Evolutionary conservation across 2,113 vertebrate species (phyloP).

Genomic region (Boulengeromyrus knoepffleri): DNA sequence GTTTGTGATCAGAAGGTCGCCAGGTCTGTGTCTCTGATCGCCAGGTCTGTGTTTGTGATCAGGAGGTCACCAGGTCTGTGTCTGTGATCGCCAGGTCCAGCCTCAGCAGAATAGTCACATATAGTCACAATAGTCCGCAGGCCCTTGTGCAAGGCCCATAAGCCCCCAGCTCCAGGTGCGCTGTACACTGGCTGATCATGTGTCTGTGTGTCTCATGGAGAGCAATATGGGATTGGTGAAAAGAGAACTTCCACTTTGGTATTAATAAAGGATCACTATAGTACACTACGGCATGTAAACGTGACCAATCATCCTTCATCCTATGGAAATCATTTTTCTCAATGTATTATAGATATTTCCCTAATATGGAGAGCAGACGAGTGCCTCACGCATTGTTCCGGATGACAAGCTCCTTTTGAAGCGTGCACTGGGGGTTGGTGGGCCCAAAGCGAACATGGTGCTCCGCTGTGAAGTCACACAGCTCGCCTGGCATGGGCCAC

Average conservation of each 20-base stretch:
- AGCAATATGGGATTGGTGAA: background rate
- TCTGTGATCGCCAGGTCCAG: background rate
- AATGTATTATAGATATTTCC: background rate
- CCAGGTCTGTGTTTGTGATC: background rate
- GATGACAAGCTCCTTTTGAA: slow-evolving; percentile 64
- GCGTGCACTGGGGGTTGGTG: slow-evolving; percentile 58
- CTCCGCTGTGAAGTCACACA: slow-evolving; percentile 65
- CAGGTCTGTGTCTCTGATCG: background rate
- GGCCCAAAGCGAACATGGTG: slow-evolving; percentile 70
- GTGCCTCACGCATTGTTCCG: slow-evolving; percentile 71
- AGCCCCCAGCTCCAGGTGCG: background rate
- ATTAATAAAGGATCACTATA: background rate
- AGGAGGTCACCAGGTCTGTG: background rate
- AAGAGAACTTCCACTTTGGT: background rate
- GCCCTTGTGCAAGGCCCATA: background rate
- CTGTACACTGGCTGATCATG: background rate
- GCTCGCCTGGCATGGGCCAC: slow-evolving; percentile 52
- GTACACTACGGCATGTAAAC: background rate
- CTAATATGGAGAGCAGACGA: background rate
- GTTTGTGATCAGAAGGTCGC: too few species aligned
- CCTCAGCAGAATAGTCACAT: background rate
- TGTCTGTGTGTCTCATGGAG: background rate
- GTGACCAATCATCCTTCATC: background rate
- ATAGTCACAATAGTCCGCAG: background rate
- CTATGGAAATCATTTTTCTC: background rate